Evolutionary conservation across 2,888 invertebrate species (phyloP), one percentile per base, ranked within the genome.

Genomic region (Mechanitis messenoides): DNA sequence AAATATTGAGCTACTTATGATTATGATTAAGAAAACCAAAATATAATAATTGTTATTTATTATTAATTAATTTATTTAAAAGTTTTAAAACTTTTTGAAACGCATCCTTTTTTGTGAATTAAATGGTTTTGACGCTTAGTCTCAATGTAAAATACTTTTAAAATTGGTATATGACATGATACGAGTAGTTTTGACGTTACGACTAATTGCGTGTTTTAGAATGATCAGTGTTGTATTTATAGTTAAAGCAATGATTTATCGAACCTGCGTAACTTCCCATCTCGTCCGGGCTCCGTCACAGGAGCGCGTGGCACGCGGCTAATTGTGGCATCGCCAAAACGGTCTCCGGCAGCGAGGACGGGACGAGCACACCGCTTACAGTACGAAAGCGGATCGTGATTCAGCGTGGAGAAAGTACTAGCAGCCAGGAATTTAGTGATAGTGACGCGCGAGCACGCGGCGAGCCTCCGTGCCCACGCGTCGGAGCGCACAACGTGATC

Each of bases 271-370:
- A 85, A 83, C 79, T 78, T 69, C 66, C 66, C 67, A 87, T 84
- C 82, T 75, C 74, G 76, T 76, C 76, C 77, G 75, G 75, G 74
- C 71, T 65, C 87, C 89, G 89, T 90, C 89, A 89, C 82, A 74
- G 87, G 85, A 80, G 75, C 77, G 80, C 80, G 81, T 83, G 84
- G 83, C 81, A 77, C 74, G 72, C 73, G 71, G 81, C 88, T 89
- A 88, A 90, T 87, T 87, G 84, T 83, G 76, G 89, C 84, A 85
- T 81, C 74, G 78, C 89, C 87, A 85, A 87, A 89, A 82, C 82
- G 80, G 88, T 85, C 79, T 76, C 76, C 77, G 78, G 73, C 75
- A 74, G 74, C 75, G 50, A 50, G 4, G 31, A 50, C 59, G 75
- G 74, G 75, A 77, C 76, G 75, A 74, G 75, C 76, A 70, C 69